Evolutionary conservation across 64 coral and sea anemone genomes (phyloP).

Genomic region (Trachythela sp.): DNA sequence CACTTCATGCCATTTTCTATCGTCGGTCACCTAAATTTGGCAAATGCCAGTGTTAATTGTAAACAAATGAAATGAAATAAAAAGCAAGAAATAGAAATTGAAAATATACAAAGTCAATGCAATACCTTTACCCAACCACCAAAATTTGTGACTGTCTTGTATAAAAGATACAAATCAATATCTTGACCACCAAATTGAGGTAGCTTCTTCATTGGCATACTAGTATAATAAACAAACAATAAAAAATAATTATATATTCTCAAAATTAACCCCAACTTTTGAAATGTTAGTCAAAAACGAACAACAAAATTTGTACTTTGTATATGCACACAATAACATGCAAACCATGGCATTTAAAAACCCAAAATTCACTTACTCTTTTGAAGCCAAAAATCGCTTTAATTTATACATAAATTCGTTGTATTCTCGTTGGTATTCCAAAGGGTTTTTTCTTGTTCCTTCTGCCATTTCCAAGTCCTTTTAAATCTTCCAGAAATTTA

Average conservation of each 20-base stretch:
- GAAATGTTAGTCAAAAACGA: neutral
- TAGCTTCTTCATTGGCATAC: slow-evolving; percentile 82
- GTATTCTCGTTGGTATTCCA: slow-evolving; percentile 82
- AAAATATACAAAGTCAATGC: slow-evolving; percentile 15
- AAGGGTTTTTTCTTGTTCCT: slow-evolving; percentile 69
- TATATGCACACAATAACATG: neutral
- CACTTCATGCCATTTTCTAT: slow-evolving; percentile 85
- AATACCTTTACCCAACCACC: slow-evolving; percentile 97
- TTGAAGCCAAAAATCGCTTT: slow-evolving; percentile 89
- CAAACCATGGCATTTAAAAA: neutral
- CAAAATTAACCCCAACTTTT: neutral
- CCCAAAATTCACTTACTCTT: slow-evolving; percentile 60
- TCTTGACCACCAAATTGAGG: slow-evolving; percentile 91
- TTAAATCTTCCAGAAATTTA: neutral
- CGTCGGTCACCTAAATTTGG: slow-evolving; percentile 82
- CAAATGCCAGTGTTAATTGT: slow-evolving; percentile 5
- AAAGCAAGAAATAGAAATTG: slow-evolving; percentile 17
- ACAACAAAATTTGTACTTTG: neutral
- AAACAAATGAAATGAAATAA: neutral
- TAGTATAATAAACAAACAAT: slow-evolving; percentile 61
- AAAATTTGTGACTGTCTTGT: slow-evolving; percentile 85
- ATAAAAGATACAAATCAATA: slow-evolving; percentile 87
- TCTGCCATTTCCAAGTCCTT: slow-evolving; percentile 64
- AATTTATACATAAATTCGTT: slow-evolving; percentile 94
- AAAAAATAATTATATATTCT: neutral